A percentile compares a stretch with the other conserved stretches of the same genome.
These are phyloP conservation scores for Lithobates sylvaticus DNA, from an alignment of 2,797 vertebrate species.

Conservation along the genomic window DNA sequence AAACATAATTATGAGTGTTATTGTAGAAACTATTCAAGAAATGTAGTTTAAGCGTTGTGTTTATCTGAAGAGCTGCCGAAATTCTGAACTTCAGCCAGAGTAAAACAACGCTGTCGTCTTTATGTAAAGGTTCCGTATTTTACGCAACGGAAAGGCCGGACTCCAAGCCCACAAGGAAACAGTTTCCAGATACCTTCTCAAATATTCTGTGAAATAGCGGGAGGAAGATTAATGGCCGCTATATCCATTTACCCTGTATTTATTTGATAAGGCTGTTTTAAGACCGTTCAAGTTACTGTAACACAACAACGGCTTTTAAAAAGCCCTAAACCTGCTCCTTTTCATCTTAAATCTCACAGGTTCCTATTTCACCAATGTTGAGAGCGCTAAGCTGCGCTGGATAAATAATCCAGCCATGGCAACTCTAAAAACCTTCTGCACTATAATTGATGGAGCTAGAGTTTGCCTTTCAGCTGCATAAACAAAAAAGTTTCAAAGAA, in stretches of 20 bases:
- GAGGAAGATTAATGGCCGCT: constrained; percentile 55
- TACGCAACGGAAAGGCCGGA: constrained; percentile 66
- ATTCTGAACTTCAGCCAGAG: constrained; percentile 71
- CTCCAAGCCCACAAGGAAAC: constrained; percentile 69
- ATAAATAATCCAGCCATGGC: constrained; percentile 60
- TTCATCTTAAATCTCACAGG: constrained; percentile 45
- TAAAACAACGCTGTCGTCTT: constrained; percentile 65
- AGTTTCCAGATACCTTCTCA: constrained; percentile 70
- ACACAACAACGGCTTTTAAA: constrained; percentile 63
- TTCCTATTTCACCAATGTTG: constrained; percentile 53
- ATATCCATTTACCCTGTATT: constrained; percentile 66
- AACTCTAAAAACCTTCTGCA: constrained; percentile 37
- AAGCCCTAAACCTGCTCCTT: constrained; percentile 39
- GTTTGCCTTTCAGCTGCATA: constrained; percentile 58
- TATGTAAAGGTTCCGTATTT: constrained; percentile 64
- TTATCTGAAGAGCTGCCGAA: constrained; percentile 76
- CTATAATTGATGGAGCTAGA: constrained; percentile 46
- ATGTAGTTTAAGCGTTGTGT: constrained; percentile 78
- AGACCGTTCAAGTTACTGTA: constrained; percentile 63
- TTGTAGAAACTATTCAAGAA: constrained; percentile 74
- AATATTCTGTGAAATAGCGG: constrained; percentile 64
- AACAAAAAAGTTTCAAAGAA: constrained; percentile 42
- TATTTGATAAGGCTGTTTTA: constrained; percentile 69
- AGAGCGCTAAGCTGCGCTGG: constrained; percentile 25
- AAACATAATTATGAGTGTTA: constrained; percentile 78